Base-by-base conservation (phyloP, 2,888 invertebrate genomes). In the Chymomyza amoena region DNA sequence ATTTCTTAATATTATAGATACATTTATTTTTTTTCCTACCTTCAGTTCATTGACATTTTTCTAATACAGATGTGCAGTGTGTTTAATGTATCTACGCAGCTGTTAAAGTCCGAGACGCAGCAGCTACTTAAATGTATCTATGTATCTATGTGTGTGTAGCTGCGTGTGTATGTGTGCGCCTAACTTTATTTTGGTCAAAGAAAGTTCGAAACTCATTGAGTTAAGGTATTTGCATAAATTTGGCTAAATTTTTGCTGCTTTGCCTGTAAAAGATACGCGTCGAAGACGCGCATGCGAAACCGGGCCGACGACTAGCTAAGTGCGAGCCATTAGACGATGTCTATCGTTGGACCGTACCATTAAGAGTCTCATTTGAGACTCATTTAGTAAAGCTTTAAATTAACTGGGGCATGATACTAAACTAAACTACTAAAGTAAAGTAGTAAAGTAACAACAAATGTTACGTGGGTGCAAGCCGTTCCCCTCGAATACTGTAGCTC, bases 281-380 rank as follows among this genome's bases (percentile, higher is more conserved):
- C 13, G 1, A 4, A 45, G 13, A 13, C 13, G 64, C 67, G 67
- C 80, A 87, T 76, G 82, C 83, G 80, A 83, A 83, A 79, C 82
- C 71, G 66, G 54, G 54, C 20, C 20, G 16, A 13, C 16, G 51
- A 54, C 69, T 59, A 69, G 68, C 87, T 83, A 83, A 83, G 87
- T 83, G 84, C 77, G 71, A 73, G 68, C 83, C 83, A 83, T 83
- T 85, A 87, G 87, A 83, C 85, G 68, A 83, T 87, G 68, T 59
- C 72, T 83, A 83, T 83, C 87, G 70, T 61, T 59, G 73, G 68
- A 59, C 63, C 73, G 69, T 63, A 76, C 85, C 85, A 87, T 87
- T 87, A 87, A 77, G 81, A 69, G 83, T 70, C 69, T 71, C 86
- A 45, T 45, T 45, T 45, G 39, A 45, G 39, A 45, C 39, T 45